Base-by-base conservation (phyloP, 2,113 vertebrate species). In the Thalassarche chlororhynchos region DNA sequence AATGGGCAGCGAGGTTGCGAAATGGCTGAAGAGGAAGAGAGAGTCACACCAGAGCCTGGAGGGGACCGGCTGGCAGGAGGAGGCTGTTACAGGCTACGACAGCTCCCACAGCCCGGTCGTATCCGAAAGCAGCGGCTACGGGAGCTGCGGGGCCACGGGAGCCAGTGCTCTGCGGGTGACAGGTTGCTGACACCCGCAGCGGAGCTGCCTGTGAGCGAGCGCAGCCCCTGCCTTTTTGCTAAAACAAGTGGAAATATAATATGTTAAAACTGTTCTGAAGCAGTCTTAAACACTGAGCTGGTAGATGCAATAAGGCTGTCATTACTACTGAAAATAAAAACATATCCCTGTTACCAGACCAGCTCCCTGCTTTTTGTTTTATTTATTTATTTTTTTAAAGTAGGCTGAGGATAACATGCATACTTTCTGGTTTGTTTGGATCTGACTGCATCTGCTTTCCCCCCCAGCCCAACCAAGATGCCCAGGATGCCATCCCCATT, bases 31-130 rank as follows among this genome's bases (percentile, higher is more conserved):
- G 62, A 69, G 81, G 65, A 89, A 31, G 12, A 38, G 15, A 13
- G 42, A 87, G 47, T 2, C 80, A 6, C 42, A 2, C 0, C 46
- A 23, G 47, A 58, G 86, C 57, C 78, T 5, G 5, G 32, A 58
- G 47, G 64, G 54, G 18, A 58, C 5, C 0, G 2, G 65, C 18
- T 5, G 72, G 44, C 40, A 0, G 1, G 29, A 23, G n/a, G 62
- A 61, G 66, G 31, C 55, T 14, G 31, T 3, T 2, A 3, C 15
- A 25, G 62, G 60, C 10, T 26, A 20, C 26, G 16, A 6, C 0
- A 55, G 54, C 40, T 74, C 52, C 58, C 10, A 2, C 61, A 74
- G 74, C 65, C 79, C 0, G 3, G 42, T 49, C 1, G 2, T 10
- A 28, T 7, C 70, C 2, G 0, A 55, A 44, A 49, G 44, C 69